A percentile compares a stretch with the other conserved stretches of the same genome.
These are phyloP conservation scores for Drosophila prosaltans DNA, from an alignment of 1,140 invertebrate species.

Conservation along the genomic window DNA sequence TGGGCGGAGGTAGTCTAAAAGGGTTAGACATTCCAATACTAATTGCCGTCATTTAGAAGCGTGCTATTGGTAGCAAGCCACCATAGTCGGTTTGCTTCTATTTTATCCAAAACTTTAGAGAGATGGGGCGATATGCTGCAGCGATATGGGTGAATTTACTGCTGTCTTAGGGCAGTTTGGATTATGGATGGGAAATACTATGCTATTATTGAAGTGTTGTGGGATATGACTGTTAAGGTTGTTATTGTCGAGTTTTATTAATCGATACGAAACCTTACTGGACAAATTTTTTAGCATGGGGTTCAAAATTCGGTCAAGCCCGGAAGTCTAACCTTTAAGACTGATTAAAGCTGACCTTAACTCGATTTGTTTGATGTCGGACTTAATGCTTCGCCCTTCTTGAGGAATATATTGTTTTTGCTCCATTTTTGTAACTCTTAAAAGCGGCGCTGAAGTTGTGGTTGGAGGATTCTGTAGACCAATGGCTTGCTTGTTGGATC, in stretches of 20 bases:
- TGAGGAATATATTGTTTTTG: too few species aligned
- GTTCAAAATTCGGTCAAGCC: too few species aligned
- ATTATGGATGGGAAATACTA: conserved; percentile 27
- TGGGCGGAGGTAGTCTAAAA: too few species aligned
- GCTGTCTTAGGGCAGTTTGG: conserved; percentile 22
- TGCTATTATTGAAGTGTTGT: conserved; percentile 30
- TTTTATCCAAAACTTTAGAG: conserved; percentile 32
- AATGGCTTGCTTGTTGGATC: background rate
- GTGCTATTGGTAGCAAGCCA: conserved; percentile 22
- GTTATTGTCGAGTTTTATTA: too few species aligned
- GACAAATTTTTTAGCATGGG: too few species aligned
- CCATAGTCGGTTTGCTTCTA: conserved; percentile 31
- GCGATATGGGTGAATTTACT: background rate
- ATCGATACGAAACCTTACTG: too few species aligned
- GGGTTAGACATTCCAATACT: too few species aligned
- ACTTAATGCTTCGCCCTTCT: too few species aligned
- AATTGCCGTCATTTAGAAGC: too few species aligned
- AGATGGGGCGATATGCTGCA: conserved; percentile 28
- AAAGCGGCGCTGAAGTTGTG: background rate
- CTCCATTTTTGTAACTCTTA: background rate
- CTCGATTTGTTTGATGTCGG: too few species aligned
- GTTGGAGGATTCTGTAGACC: background rate
- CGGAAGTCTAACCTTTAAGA: too few species aligned
- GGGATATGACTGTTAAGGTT: conserved; percentile 23
- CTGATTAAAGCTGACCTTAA: too few species aligned